phyloP scores from a whole-genome alignment of 2,888 invertebrate species.

The Pharmacophagus antenor region DNA sequence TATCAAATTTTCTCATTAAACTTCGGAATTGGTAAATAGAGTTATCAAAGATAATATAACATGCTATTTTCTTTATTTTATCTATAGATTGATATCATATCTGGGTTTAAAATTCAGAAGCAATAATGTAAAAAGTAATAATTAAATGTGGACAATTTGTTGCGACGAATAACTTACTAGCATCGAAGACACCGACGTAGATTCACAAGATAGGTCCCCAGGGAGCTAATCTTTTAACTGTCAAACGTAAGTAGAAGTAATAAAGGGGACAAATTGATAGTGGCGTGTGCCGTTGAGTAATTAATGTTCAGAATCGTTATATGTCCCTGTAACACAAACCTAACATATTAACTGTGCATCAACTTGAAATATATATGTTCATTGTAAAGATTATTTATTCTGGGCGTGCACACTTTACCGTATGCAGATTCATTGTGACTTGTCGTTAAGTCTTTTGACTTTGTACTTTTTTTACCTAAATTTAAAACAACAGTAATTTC shows the following conservation, averaged over 20 bases:
- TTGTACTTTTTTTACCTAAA: no score
- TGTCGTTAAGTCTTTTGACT: no score
- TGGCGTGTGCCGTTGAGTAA: constrained; percentile 28
- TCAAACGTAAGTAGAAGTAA: constrained; percentile 30
- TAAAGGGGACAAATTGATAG: constrained; percentile 30
- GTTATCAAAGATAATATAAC: no score
- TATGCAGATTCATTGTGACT: no score
- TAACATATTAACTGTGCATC: not conserved
- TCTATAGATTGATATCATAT: no score
- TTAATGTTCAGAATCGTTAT: constrained; percentile 25
- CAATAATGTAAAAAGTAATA: not conserved
- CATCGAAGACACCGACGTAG: not conserved
- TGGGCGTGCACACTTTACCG: no score
- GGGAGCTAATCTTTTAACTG: constrained; percentile 28
- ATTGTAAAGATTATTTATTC: no score
- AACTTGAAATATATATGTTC: not conserved
- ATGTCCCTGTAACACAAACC: constrained; percentile 6
- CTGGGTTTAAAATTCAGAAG: no score
- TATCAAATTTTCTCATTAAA: no score
- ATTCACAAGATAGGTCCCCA: constrained; percentile 15
- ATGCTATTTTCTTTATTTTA: no score
- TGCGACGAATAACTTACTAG: not conserved
- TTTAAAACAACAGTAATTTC: no score
- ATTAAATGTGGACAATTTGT: not conserved
- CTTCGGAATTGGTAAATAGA: no score